Evolutionary conservation across 2,797 vertebrate genomes (phyloP).

Genomic region (Micropoecilia bifurca): DNA sequence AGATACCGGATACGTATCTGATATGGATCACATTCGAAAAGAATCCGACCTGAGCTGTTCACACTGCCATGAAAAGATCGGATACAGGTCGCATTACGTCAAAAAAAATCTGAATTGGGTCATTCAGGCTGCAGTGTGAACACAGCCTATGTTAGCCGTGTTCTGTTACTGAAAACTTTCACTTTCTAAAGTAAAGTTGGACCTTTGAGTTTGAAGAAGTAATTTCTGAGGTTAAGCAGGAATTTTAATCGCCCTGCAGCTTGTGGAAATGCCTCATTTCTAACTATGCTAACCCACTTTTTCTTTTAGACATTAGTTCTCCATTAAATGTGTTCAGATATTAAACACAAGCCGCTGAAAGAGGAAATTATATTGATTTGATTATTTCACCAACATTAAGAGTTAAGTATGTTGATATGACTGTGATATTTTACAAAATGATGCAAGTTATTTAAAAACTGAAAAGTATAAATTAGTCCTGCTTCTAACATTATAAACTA

Average conservation of each 20-base stretch:
- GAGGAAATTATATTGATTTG: too few species aligned
- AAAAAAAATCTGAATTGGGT: too few species aligned
- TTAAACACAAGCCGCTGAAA: not conserved
- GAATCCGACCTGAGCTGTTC: too few species aligned
- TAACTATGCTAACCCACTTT: slow-evolving; percentile 33
- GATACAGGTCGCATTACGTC: too few species aligned
- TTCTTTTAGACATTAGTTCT: not conserved
- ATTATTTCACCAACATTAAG: not conserved
- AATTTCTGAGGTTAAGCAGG: slow-evolving; percentile 50
- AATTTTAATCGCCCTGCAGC: slow-evolving; percentile 61
- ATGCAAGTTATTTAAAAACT: not conserved
- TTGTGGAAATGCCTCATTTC: slow-evolving; percentile 43
- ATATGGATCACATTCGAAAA: too few species aligned
- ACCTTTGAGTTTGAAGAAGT: slow-evolving; percentile 43
- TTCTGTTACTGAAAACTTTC: not conserved
- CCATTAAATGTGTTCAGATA: slow-evolving; percentile 14
- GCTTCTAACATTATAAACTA: not conserved
- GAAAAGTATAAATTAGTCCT: not conserved
- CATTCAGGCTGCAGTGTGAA: too few species aligned
- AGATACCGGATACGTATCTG: too few species aligned
- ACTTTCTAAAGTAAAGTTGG: slow-evolving; percentile 21
- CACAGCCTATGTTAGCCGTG: not conserved
- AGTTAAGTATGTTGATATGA: not conserved
- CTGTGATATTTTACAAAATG: not conserved
- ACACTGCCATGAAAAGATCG: too few species aligned